phyloP scores from a whole-genome alignment of 2,797 vertebrate species.

The Gymnothorax reevesii region DNA sequence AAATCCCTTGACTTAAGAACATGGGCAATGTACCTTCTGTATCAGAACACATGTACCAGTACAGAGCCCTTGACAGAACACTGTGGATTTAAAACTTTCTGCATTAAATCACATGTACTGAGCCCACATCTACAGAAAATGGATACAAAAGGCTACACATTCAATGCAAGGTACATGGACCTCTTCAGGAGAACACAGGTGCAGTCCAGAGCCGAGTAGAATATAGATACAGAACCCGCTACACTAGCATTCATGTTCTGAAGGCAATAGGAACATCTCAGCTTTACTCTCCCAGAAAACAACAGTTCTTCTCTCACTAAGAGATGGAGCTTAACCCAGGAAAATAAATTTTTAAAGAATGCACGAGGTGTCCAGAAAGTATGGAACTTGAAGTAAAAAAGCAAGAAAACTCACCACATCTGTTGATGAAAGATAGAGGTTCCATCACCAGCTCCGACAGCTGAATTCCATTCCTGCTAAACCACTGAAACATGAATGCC shows the following conservation, averaged over 20 bases:
- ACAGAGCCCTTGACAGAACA: too few species aligned
- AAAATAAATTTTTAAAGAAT: not conserved
- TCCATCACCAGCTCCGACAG: not conserved
- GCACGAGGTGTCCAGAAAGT: not conserved
- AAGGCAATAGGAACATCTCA: not conserved
- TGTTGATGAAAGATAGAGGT: not conserved
- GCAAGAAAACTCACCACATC: not conserved
- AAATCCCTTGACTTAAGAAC: too few species aligned
- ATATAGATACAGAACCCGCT: too few species aligned
- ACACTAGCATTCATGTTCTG: too few species aligned
- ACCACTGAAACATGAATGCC: not conserved
- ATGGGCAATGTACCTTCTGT: not conserved
- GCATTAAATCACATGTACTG: too few species aligned
- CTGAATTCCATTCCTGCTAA: not conserved
- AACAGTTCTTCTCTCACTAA: not conserved
- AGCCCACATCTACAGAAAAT: too few species aligned
- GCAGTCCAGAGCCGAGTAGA: too few species aligned
- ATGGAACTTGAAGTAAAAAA: not conserved
- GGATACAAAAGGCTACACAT: too few species aligned
- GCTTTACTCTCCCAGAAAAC: not conserved
- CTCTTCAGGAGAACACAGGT: too few species aligned
- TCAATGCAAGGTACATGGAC: too few species aligned
- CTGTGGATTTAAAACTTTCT: too few species aligned
- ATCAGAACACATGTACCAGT: not conserved
- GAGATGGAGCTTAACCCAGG: not conserved